phyloP scores from a whole-genome alignment of 2,888 invertebrate genomes.

The Plebejus argus region DNA sequence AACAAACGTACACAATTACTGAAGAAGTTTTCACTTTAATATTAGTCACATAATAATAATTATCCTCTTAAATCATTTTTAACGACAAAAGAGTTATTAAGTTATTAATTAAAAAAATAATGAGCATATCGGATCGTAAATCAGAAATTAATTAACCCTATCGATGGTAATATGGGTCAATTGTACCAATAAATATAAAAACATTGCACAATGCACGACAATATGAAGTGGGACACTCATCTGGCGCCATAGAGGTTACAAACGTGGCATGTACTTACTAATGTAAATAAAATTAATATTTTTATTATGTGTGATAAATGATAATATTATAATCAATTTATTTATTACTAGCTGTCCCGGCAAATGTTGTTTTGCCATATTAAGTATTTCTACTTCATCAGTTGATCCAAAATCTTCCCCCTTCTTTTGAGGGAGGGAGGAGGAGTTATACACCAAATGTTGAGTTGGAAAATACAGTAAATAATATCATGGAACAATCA shows the following conservation, averaged over 20 bases:
- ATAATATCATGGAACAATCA: too few relatives aligned
- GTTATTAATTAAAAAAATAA: neutral
- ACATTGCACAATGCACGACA: constrained; percentile 14
- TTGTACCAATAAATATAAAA: constrained; percentile 15
- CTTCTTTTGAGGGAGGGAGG: too few relatives aligned
- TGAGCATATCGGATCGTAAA: neutral
- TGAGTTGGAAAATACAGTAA: too few relatives aligned
- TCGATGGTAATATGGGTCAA: constrained; percentile 2
- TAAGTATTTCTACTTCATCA: too few relatives aligned
- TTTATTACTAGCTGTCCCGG: too few relatives aligned
- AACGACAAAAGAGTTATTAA: neutral
- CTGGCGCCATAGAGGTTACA: constrained; percentile 13
- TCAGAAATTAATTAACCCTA: constrained; percentile 12
- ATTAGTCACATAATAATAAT: neutral
- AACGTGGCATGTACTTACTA: neutral
- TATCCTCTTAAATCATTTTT: neutral
- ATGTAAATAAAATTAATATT: neutral
- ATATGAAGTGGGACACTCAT: neutral
- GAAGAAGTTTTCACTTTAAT: too few relatives aligned
- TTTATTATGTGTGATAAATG: too few relatives aligned
- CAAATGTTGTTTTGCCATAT: too few relatives aligned
- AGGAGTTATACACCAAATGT: too few relatives aligned
- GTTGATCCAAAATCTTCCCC: too few relatives aligned
- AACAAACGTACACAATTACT: too few relatives aligned
- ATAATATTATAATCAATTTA: too few relatives aligned